Conservation (phyloP, 2,888 invertebrate species). For the Erynnis tages region DNA sequence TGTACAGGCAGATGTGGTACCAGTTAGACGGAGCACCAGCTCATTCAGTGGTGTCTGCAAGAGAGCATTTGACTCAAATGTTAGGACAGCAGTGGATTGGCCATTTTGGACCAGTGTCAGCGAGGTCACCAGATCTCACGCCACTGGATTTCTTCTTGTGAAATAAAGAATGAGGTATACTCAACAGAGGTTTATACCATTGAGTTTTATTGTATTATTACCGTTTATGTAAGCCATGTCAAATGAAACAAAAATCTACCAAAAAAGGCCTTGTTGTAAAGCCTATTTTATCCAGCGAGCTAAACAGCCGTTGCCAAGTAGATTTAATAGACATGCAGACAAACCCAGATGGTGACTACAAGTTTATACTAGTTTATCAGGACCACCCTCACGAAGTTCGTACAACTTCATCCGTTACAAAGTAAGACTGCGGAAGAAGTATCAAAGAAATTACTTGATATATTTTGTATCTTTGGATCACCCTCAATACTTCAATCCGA, state of each 20-base stretch:
- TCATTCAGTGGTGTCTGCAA: slow-evolving; percentile 7
- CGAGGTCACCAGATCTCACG: slow-evolving; percentile 6
- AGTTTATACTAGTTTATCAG: slow-evolving; percentile 1
- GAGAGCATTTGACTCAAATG: slow-evolving; percentile 4
- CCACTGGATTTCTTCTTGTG: slow-evolving; percentile 18
- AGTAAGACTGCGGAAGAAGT: neutral
- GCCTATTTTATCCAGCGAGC: too few relatives aligned
- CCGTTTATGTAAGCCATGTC: too few relatives aligned
- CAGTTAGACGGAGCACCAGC: slow-evolving; percentile 12
- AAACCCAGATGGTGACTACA: neutral
- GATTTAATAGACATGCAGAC: slow-evolving; percentile 1
- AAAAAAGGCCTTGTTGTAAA: too few relatives aligned
- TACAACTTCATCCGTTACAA: neutral
- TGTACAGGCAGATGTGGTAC: slow-evolving; percentile 2
- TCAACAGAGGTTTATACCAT: too few relatives aligned
- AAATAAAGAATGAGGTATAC: neutral
- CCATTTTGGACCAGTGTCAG: neutral
- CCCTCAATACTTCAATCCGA: neutral
- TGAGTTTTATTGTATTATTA: too few relatives aligned
- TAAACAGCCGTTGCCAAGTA: neutral
- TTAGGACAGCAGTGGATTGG: slow-evolving; percentile 7
- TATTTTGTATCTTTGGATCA: neutral
- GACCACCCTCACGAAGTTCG: neutral
- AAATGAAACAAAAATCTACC: too few relatives aligned
- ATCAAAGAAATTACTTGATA: neutral